Evolutionary conservation across 92 coral and sea anemone genomes (phyloP).

Genomic region (Plumapathes pennacea): DNA sequence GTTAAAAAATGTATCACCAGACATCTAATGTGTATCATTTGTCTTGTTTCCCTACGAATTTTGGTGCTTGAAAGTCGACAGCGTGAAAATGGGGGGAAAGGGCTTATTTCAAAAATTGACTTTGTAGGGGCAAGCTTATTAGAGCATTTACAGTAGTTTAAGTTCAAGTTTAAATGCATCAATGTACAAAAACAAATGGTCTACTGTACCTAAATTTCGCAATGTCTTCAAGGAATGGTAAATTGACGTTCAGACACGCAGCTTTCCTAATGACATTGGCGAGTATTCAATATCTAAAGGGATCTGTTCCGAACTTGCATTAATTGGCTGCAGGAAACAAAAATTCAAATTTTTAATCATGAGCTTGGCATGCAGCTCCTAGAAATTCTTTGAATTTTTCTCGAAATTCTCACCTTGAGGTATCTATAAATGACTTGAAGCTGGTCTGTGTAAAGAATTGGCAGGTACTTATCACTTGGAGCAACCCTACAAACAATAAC

Average conservation of each 20-base stretch:
- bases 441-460: constrained; percentile 82
- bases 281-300: constrained; percentile 75
- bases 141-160: neutral
- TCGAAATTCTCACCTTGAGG: constrained; percentile 55
- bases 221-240: constrained; percentile 68
- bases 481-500: constrained; percentile 66
- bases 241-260: constrained; percentile 82
- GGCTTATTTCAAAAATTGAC: neutral
- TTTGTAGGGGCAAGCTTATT: neutral
- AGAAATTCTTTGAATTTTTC: no score
- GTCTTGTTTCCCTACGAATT: no score
- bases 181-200: no score
- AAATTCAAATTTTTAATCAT: neutral
- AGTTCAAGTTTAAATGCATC: no score
- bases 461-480: constrained; percentile 62
- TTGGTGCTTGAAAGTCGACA: no score
- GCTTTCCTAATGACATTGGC: constrained; percentile 85
- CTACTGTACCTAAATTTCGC: constrained; percentile 69
- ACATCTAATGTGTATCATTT: no score
- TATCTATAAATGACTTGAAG: constrained; percentile 83
- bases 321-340: constrained; percentile 59
- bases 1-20: no score
- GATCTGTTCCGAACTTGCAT: constrained; percentile 69
- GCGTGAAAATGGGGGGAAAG: no score
- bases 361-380: no score